Evolutionary conservation across 2,113 vertebrate species (phyloP), one percentile per base, ranked within the genome.

Genomic region (Sylvilagus bachmani): DNA sequence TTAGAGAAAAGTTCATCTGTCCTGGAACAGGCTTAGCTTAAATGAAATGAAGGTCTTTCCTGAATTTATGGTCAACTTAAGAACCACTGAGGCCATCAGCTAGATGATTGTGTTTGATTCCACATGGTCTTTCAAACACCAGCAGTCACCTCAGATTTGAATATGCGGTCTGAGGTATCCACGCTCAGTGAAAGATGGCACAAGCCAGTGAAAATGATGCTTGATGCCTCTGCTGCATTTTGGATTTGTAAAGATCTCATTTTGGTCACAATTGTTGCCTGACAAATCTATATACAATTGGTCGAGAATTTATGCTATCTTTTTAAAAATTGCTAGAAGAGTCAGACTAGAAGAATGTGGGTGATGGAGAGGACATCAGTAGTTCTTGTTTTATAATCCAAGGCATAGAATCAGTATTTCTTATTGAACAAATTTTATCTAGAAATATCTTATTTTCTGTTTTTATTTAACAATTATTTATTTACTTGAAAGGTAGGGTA

Each of bases 41-140:
- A 24, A 1, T 61, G 22, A 14, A 38, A 16, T 62, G n/a, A n/a
- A 33, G 12, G 81, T 73, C 17, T 58, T 8, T 36, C 21, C 29
- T 1, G 0, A 6, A 44, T 62, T 49, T 64, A 2, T 61, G 10
- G 6, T 1, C 22, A 83, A 24, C 1, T 11, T n/a, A 14, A 2
- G 31, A 9, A 49, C 16, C 21, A 0, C 4, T 31, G 7, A n/a
- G 4, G 17, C 2, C 9, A 0, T 75, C 9, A 14, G 13, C 10
- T 73, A 10, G 5, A 71, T 36, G 5, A 3, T 8, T 70, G 6
- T 1, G 12, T 49, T 49, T 29, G 58, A 6, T 82, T 81, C 21
- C 10, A 16, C 4, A 13, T 31, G 19, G 1, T 7, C 1, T 1
- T 7, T 38, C 71, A 29, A 29, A 6, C 13, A 73, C 19, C 0